These are phyloP conservation scores for Rhodeus uyekii DNA, from an alignment of 2,797 vertebrate species.

Conservation along the genomic window DNA sequence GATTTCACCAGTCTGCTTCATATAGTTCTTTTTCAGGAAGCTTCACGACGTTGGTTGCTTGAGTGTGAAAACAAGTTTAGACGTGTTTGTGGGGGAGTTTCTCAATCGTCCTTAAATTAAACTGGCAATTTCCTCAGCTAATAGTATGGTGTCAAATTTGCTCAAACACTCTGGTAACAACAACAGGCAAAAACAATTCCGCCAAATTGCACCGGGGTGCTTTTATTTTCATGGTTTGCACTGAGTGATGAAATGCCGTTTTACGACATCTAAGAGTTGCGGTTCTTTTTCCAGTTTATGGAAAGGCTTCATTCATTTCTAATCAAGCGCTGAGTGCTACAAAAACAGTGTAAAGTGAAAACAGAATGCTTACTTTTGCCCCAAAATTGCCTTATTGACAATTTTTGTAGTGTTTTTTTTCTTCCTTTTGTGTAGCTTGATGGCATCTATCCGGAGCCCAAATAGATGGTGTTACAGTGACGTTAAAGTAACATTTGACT, in stretches of 20 bases:
- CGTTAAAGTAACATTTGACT: no score
- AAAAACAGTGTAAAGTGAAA: constrained; percentile 24
- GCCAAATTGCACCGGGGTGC: constrained; percentile 6
- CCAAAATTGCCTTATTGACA: constrained; percentile 40
- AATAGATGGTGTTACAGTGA: constrained; percentile 22
- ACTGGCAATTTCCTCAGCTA: constrained; percentile 75
- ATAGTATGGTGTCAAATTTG: constrained; percentile 74
- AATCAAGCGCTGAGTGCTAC: constrained; percentile 24
- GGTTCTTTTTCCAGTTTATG: constrained; percentile 1
- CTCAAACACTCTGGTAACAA: constrained; percentile 60
- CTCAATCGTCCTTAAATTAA: constrained; percentile 64
- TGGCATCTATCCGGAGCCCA: neutral
- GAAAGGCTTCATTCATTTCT: constrained; percentile 22
- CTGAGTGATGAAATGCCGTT: constrained; percentile 20
- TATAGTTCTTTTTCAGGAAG: constrained; percentile 7
- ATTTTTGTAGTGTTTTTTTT: neutral
- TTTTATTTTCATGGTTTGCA: constrained; percentile 28
- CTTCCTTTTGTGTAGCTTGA: neutral
- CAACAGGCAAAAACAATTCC: constrained; percentile 38
- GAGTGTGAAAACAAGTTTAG: constrained; percentile 48
- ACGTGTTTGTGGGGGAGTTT: constrained; percentile 37
- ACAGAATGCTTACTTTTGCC: constrained; percentile 4
- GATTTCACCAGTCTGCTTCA: constrained; percentile 64
- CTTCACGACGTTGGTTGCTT: constrained; percentile 13
- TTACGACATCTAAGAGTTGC: constrained; percentile 8